Evolutionary conservation across 2,797 vertebrate genomes (phyloP).

Genomic region (Sciaenops ocellatus): DNA sequence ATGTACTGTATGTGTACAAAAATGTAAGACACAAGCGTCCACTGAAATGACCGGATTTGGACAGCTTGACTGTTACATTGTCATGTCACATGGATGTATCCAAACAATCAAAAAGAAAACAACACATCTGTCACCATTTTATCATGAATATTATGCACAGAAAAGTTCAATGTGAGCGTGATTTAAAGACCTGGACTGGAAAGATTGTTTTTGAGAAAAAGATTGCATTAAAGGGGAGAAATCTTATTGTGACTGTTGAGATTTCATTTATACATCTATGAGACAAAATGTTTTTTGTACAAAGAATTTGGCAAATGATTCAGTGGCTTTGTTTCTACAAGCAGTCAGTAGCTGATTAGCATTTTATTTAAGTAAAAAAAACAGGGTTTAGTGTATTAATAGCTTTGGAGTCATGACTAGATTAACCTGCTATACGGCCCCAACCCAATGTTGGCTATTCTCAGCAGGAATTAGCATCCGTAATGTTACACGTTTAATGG

Average conservation of each 20-base stretch:
- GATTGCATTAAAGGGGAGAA: conserved; percentile 74
- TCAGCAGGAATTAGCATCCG: conserved; percentile 33
- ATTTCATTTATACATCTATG: conserved; percentile 2
- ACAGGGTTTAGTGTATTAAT: not conserved
- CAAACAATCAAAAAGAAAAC: conserved; percentile 49
- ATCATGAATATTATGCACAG: conserved; percentile 68
- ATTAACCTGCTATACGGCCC: conserved; percentile 3
- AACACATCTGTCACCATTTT: conserved; percentile 56
- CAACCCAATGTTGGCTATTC: conserved; percentile 6
- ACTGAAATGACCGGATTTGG: conserved; percentile 11
- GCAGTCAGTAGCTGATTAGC: not conserved
- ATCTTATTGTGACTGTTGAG: conserved; percentile 23
- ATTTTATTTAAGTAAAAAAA: not conserved
- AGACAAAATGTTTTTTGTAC: not conserved
- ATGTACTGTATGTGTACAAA: conserved; percentile 23
- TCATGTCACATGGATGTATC: conserved; percentile 36
- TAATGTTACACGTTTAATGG: conserved; percentile 1
- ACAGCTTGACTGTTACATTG: conserved; percentile 59
- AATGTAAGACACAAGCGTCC: conserved; percentile 16
- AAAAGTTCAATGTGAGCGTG: conserved; percentile 59
- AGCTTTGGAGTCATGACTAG: conserved; percentile 5
- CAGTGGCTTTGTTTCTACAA: not conserved
- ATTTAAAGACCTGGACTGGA: conserved; percentile 73
- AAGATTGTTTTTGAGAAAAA: conserved; percentile 70
- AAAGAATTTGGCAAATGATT: not conserved